Conservation (phyloP, 2,113 vertebrate species). For the Halichoeres trimaculatus region DNA sequence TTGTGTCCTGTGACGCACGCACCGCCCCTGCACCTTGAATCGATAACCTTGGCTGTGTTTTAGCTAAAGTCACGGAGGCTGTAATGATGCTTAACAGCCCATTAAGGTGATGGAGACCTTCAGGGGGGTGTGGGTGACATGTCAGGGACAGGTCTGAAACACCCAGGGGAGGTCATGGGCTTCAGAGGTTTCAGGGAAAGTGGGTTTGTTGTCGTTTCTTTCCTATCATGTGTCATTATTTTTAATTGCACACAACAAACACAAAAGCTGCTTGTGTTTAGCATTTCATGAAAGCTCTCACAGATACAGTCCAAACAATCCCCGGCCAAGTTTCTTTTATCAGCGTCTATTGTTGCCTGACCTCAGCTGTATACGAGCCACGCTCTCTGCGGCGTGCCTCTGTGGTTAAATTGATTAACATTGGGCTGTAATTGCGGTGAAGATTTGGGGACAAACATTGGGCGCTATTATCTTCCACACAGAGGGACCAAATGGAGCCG, state of each 20-base stretch:
- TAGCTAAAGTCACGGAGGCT: constrained; percentile 60
- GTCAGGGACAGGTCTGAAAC: constrained; percentile 36
- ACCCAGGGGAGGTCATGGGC: constrained; percentile 17
- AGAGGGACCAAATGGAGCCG: constrained; percentile 66
- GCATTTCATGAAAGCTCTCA: constrained; percentile 2
- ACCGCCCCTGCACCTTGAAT: constrained; percentile 41
- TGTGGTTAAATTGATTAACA: constrained; percentile 81
- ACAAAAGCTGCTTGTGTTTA: constrained; percentile 16
- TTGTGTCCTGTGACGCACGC: constrained; percentile 37
- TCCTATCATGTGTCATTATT: constrained; percentile 4
- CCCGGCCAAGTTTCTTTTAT: constrained; percentile 48
- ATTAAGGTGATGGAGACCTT: constrained; percentile 72
- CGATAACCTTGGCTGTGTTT: constrained; percentile 69
- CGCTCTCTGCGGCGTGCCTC: constrained; percentile 63
- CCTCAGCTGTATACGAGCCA: constrained; percentile 46
- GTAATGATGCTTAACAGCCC: constrained; percentile 65
- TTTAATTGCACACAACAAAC: constrained; percentile 9
- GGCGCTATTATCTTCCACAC: constrained; percentile 69
- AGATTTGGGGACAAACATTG: constrained; percentile 68
- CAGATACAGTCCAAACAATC: constrained; percentile 30
- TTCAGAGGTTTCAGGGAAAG: not conserved
- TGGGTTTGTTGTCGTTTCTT: not conserved
- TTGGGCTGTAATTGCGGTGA: constrained; percentile 75
- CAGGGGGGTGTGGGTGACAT: constrained; percentile 11
- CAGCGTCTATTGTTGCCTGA: constrained; percentile 54